phyloP scores from a whole-genome alignment of 2,797 vertebrate species.

The Syndactyla subalaris region DNA sequence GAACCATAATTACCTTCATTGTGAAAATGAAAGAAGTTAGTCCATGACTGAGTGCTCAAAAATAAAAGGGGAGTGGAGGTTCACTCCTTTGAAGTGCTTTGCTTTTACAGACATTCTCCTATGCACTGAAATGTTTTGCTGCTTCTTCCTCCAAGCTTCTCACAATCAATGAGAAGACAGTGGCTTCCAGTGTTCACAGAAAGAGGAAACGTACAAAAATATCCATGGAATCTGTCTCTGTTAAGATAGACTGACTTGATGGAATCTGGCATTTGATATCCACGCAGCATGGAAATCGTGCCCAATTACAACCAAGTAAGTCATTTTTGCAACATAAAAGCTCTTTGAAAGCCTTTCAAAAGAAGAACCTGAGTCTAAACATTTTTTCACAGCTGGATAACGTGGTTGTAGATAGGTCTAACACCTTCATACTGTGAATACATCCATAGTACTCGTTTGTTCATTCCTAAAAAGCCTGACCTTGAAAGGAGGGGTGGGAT shows the following conservation, averaged over 20 bases:
- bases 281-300: not conserved
- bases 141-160: slow-evolving; percentile 23
- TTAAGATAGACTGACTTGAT: slow-evolving; percentile 25
- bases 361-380: not conserved
- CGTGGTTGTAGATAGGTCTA: not conserved
- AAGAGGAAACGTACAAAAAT: slow-evolving; percentile 41
- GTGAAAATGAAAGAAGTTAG: slow-evolving; percentile 13
- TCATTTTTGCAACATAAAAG: slow-evolving; percentile 3
- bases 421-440: not conserved
- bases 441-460: not conserved
- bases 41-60: not conserved
- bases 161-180: not conserved
- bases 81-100: slow-evolving; percentile 29
- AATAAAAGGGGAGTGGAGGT: not conserved
- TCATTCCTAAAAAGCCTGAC: not conserved
- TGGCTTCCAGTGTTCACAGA: slow-evolving; percentile 25
- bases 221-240: slow-evolving; percentile 62
- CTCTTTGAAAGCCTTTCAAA: slow-evolving; percentile 7
- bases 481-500: not conserved
- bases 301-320: not conserved
- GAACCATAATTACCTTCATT: not conserved
- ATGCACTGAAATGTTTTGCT: not conserved
- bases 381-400: slow-evolving; percentile 12
- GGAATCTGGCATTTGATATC: slow-evolving; percentile 56
- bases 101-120: slow-evolving; percentile 37